Base-by-base conservation (phyloP, 1,140 invertebrate genomes). In the Bombus huntii region DNA sequence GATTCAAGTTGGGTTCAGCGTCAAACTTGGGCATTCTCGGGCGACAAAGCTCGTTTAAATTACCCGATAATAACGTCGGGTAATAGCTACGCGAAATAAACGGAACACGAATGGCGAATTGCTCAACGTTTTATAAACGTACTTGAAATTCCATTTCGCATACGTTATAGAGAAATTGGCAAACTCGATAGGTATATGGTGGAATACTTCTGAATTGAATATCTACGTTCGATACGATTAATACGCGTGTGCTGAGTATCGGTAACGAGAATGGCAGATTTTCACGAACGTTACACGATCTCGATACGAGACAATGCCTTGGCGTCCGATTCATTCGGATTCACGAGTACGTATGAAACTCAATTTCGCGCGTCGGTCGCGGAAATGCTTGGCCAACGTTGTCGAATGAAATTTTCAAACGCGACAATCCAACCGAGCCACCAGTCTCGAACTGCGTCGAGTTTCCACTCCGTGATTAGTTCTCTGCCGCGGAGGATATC, bases 381-480 rank as follows among this genome's bases (percentile, higher is more conserved):
- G 31, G 66, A 39, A 62, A 80, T n/a, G 62, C 31, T 70, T 42
- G 77, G 66, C 31, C 25, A 70, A 53, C 42, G 65, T 70, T 53
- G 72, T 66, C 57, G 57, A 73, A 66, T 34, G 72, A 76, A 81
- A 75, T 75, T 44, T 66, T 53, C 57, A 47, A 47, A 75, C 66
- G 53, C 59, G 70, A 62, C 37, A 65, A 81, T 62, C 53, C 18
- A 34, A 62, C 53, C 34, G 79, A 25, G 42, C 42, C 12, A 34
- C 37, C 44, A 12, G 53, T 34, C 81, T 28, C 39, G 25, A 39
- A 39, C 74, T 22, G 44, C 39, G 42, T n/a, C 18, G 57, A 42
- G 53, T 74, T 74, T 74, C 39, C 70, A 44, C 42, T 22, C 42
- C 71, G 72, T 83, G 72, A 83, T 83, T 83, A 83, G 81, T 83